phyloP scores from a whole-genome alignment of 1,140 invertebrate genomes.

The Drosophila neocordata region DNA sequence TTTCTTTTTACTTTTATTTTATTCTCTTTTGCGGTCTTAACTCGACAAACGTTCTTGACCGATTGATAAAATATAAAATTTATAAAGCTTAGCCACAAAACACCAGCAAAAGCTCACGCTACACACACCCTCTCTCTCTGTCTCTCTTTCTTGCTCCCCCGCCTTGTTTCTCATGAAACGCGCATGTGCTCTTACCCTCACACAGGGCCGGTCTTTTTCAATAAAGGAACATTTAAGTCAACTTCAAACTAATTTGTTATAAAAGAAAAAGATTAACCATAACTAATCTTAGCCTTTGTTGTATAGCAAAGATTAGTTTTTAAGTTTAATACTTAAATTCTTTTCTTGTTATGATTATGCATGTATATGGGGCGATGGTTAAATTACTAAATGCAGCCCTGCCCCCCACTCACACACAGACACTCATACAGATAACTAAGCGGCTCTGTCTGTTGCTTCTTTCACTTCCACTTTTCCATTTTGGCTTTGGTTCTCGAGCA shows the following conservation, averaged over 20 bases:
- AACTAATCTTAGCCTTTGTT: too few relatives aligned
- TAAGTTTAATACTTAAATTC: background rate
- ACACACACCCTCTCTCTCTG: conserved; percentile 10
- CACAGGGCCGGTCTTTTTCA: background rate
- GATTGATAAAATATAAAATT: conserved; percentile 78
- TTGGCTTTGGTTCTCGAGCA: conserved; percentile 24
- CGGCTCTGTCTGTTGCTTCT: conserved; percentile 65
- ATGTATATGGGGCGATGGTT: background rate
- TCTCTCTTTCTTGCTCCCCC: background rate
- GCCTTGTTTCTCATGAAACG: background rate
- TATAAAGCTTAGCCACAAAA: conserved; percentile 68
- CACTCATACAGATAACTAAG: conserved; percentile 14
- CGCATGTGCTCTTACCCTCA: conserved; percentile 1
- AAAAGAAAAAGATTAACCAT: background rate
- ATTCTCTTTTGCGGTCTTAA: conserved; percentile 45
- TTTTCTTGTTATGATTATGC: too few relatives aligned
- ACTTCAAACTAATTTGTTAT: background rate
- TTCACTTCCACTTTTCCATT: conserved; percentile 74
- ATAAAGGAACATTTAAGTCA: conserved; percentile 21
- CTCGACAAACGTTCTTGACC: conserved; percentile 76
- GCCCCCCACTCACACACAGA: conserved; percentile 41
- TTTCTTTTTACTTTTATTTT: conserved; percentile 9
- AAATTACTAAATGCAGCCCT: conserved; percentile 19
- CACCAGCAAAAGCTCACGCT: conserved; percentile 56
- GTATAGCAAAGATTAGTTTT: too few relatives aligned